Percentiles rank a stretch among this genome's conserved stretches.
These are phyloP conservation scores for Sus scrofa DNA, from an alignment of 2,113 vertebrate genomes.

Conservation along the genomic window T2T-Sscrofa CM000814.6:44812501-44813000, in stretches of 20 bases:
- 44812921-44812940: not conserved
- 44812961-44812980: not conserved
- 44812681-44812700: not conserved
- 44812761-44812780: not conserved
- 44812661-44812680: not conserved
- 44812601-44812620: not conserved
- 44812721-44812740: rapidly evolving
- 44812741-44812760: not conserved
- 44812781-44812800: not conserved
- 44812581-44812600: not conserved
- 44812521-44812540: not conserved
- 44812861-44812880: not conserved
- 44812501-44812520: slow-evolving; percentile 70
- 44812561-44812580: not conserved
- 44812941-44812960: not conserved
- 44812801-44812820: not conserved
- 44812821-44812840: not conserved
- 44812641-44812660: not conserved
- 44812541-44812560: not conserved
- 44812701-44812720: not conserved
- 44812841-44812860: rapidly evolving
- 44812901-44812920: rapidly evolving
- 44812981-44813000: not conserved
- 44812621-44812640: not conserved
- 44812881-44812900: not conserved